Conservation (phyloP, 2,888 invertebrate species). For the Tinea pellionella region DNA sequence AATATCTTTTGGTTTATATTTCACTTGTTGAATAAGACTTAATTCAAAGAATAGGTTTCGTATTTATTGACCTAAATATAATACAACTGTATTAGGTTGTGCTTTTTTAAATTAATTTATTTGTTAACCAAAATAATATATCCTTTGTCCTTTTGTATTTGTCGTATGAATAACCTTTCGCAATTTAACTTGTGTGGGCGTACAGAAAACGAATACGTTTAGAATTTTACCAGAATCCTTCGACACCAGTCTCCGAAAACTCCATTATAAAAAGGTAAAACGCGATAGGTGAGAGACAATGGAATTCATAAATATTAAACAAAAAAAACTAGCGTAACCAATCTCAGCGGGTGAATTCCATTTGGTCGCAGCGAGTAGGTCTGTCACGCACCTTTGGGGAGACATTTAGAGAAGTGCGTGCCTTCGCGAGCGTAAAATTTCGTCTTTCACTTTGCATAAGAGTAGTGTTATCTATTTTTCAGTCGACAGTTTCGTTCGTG, state of each 20-base stretch:
- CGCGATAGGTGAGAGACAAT: conserved; percentile 39
- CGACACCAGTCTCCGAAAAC: conserved; percentile 41
- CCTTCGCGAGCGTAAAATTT: conserved; percentile 42
- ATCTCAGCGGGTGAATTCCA: conserved; percentile 54
- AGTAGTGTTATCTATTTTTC: conserved; percentile 54
- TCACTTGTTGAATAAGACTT: conserved; percentile 40
- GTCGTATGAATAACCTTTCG: not conserved
- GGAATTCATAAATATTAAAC: conserved; percentile 61
- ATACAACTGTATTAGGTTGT: too few species aligned
- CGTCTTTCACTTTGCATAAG: conserved; percentile 52
- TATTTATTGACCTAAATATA: too few species aligned
- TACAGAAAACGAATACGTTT: conserved; percentile 21
- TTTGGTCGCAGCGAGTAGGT: conserved; percentile 37
- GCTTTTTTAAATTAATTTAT: too few species aligned
- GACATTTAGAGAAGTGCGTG: conserved; percentile 45
- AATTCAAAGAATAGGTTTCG: too few species aligned
- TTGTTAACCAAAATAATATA: too few species aligned
- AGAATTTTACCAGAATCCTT: conserved; percentile 39
- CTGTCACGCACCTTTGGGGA: conserved; percentile 37
- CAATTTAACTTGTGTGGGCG: not conserved
- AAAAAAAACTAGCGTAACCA: conserved; percentile 52
- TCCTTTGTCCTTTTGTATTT: not conserved
- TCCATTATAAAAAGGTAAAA: conserved; percentile 51
- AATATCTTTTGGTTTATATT: too few species aligned
- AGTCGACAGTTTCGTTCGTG: conserved; percentile 37